Evolutionary conservation across 2,797 vertebrate genomes (phyloP).

Genomic region (Cirrhinus mrigala): DNA sequence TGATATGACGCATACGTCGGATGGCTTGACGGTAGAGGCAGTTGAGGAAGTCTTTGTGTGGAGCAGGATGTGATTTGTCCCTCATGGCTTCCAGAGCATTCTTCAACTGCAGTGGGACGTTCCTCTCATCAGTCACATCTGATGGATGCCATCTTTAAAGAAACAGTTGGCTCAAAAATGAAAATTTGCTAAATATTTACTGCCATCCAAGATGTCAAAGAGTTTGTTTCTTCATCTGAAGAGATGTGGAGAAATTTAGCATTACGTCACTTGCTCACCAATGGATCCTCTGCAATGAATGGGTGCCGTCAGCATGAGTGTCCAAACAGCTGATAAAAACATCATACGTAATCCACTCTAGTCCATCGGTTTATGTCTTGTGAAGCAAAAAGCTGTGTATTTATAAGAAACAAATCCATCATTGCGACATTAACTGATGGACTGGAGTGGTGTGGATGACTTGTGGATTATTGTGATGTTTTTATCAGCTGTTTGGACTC

Average conservation of each 20-base stretch:
- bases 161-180: neutral
- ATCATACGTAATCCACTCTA: neutral
- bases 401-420: neutral
- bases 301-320: neutral
- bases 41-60: slow-evolving; percentile 70
- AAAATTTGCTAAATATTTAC: neutral
- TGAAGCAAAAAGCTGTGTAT: neutral
- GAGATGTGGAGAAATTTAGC: neutral
- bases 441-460: neutral
- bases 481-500: neutral
- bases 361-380: neutral
- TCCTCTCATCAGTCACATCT: neutral
- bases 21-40: slow-evolving; percentile 73
- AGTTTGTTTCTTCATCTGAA: neutral
- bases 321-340: neutral
- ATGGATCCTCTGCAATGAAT: neutral
- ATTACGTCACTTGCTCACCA: neutral
- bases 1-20: slow-evolving; percentile 55
- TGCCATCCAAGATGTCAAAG: no score
- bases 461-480: neutral
- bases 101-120: slow-evolving; percentile 71
- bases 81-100: slow-evolving; percentile 67
- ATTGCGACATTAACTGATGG: no score
- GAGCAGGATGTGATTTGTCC: slow-evolving; percentile 32
- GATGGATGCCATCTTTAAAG: slow-evolving; percentile 69